Evolutionary conservation across 1,140 invertebrate species (phyloP).

Genomic region (Pseudomyrmex flavicornis): DNA sequence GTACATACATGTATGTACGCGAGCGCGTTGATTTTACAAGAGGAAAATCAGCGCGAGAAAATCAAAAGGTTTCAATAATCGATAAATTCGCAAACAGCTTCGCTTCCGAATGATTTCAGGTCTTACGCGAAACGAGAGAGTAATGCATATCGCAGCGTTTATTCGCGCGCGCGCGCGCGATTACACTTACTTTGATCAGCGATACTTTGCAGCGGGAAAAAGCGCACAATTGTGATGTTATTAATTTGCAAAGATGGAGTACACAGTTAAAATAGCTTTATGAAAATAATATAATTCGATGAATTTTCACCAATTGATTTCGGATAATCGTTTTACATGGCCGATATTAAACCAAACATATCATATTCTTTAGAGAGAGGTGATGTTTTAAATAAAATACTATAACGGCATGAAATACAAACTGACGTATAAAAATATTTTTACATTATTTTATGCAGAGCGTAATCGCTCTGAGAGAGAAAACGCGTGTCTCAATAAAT

Average conservation of each 20-base stretch:
- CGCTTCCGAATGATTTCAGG: conserved; percentile 10
- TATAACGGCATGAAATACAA: background rate
- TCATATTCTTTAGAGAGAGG: conserved; percentile 16
- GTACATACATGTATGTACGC: too few relatives aligned
- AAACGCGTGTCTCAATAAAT: conserved; percentile 59
- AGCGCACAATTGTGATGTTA: conserved; percentile 36
- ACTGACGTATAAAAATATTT: conserved; percentile 1
- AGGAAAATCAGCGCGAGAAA: background rate
- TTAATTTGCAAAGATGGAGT: conserved; percentile 50
- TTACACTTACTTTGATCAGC: conserved; percentile 40
- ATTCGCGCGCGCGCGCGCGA: background rate
- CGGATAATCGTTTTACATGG: conserved; percentile 27
- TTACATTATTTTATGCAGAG: background rate
- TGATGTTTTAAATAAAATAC: conserved; percentile 30
- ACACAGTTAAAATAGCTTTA: conserved; percentile 41
- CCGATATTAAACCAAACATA: conserved; percentile 38
- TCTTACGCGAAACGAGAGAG: background rate
- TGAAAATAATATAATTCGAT: conserved; percentile 29
- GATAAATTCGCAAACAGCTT: conserved; percentile 11
- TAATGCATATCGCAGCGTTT: conserved; percentile 18
- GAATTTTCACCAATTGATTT: conserved; percentile 34
- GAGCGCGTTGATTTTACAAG: conserved; percentile 1
- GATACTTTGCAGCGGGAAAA: conserved; percentile 5
- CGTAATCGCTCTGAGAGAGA: background rate
- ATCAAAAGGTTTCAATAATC: conserved; percentile 14